phyloP scores from a whole-genome alignment of 1,140 invertebrate genomes.

The Bombus terrestris region DNA sequence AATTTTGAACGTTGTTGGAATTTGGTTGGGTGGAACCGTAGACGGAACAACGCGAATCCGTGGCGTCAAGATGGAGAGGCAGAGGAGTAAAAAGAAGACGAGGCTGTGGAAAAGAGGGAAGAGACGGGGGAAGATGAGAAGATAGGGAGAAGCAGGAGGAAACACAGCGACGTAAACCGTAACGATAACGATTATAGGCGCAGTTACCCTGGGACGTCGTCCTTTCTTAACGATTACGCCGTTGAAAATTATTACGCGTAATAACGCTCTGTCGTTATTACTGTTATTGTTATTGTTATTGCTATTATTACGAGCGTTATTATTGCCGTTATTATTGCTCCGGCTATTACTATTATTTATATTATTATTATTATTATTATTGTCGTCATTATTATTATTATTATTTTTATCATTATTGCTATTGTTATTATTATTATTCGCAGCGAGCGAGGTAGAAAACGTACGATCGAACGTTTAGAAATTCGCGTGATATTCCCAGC shows the following conservation, averaged over 20 bases:
- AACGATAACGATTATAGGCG: conserved; percentile 83
- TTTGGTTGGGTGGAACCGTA: no score
- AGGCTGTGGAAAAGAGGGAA: not conserved
- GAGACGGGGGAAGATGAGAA: conserved; percentile 9
- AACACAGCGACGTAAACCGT: conserved; percentile 80
- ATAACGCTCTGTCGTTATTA: conserved; percentile 82
- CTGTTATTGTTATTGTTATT: conserved; percentile 74
- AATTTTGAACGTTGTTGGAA: no score
- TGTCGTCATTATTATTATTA: conserved; percentile 54
- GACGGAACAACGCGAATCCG: no score
- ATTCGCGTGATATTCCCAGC: conserved; percentile 21
- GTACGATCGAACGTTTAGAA: conserved; percentile 20
- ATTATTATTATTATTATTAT: conserved; percentile 64
- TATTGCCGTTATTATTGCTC: conserved; percentile 73
- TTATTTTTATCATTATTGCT: conserved; percentile 48
- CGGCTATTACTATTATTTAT: conserved; percentile 70
- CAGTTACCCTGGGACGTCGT: conserved; percentile 81
- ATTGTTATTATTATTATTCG: conserved; percentile 53
- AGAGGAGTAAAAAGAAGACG: not conserved
- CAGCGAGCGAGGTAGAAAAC: not conserved
- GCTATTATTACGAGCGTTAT: conserved; percentile 70
- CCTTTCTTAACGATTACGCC: conserved; percentile 83
- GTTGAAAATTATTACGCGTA: conserved; percentile 82
- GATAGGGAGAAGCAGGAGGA: conserved; percentile 50
- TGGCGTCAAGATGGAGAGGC: not conserved